A percentile compares a stretch with the other conserved stretches of the same genome.
These are phyloP conservation scores for Artemia sp. DNA, from an alignment of 2,888 invertebrate species.

Conservation along the genomic window DNA sequence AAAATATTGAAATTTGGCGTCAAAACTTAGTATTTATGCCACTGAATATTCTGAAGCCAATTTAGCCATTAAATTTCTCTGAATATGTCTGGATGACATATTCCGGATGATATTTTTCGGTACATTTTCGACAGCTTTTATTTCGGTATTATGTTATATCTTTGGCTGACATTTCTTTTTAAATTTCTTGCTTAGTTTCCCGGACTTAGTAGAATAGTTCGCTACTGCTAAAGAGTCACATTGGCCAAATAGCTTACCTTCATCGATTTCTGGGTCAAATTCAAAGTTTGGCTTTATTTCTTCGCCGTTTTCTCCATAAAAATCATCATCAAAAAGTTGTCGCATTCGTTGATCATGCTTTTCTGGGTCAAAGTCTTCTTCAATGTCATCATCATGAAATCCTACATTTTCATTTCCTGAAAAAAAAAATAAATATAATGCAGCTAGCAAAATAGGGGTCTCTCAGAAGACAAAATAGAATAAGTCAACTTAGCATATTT, in stretches of 20 bases:
- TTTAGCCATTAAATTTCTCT: no score
- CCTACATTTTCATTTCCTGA: neutral
- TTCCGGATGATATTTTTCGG: no score
- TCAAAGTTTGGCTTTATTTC: conserved; percentile 69
- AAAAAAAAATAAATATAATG: neutral
- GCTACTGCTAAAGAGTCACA: neutral
- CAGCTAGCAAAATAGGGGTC: no score
- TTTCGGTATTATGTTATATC: no score
- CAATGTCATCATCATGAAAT: conserved; percentile 55
- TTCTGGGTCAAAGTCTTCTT: conserved; percentile 76
- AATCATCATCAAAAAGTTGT: conserved; percentile 66
- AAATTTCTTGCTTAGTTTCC: neutral
- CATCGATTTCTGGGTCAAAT: conserved; percentile 47
- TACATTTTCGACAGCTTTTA: no score
- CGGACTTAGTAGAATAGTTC: neutral
- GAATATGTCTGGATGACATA: no score
- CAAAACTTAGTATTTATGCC: no score
- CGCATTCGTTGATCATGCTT: conserved; percentile 73
- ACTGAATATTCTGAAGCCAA: no score
- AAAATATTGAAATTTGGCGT: no score
- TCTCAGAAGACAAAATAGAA: no score
- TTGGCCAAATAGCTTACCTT: conserved; percentile 22
- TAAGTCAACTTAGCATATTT: no score
- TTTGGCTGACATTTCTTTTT: no score
- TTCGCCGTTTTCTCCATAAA: conserved; percentile 52